Percentiles rank a stretch among this genome's conserved stretches.
Evolutionary conservation across 2,113 vertebrate species (phyloP).

Genomic region (Cavia porcellus): DNA sequence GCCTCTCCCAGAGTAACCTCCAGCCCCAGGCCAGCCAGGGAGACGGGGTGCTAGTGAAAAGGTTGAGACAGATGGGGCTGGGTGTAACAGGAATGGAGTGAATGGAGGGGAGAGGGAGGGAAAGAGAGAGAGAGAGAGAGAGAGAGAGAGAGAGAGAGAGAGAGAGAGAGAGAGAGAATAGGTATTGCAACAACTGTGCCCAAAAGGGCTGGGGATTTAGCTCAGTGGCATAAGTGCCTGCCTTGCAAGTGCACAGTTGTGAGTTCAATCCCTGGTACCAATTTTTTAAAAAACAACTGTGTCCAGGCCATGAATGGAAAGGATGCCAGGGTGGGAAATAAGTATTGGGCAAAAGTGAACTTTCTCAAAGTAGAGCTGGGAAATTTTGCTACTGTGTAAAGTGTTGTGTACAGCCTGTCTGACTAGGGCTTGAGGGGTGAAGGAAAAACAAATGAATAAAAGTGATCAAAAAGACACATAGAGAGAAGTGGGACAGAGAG

Average conservation of each 20-base stretch:
- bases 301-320: constrained; percentile 58
- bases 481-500: neutral
- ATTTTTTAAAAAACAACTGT: neutral
- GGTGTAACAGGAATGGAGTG: neutral
- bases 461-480: neutral
- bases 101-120: too few species aligned
- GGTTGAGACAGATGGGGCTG: neutral
- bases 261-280: too few species aligned
- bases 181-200: too few species aligned
- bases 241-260: too few species aligned
- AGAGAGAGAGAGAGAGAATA: neutral
- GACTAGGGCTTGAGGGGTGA: neutral
- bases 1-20: too few species aligned
- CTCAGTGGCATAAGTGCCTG: too few species aligned
- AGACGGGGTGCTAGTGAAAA: neutral
- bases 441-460: neutral
- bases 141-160: too few species aligned
- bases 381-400: neutral
- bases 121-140: too few species aligned
- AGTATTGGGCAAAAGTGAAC: neutral
- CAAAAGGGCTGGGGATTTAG: too few species aligned
- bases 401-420: neutral
- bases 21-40: neutral
- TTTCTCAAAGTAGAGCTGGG: neutral
- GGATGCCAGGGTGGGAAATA: neutral